Evolutionary conservation across 53 echinoderm and acorn worm genomes (phyloP), one percentile per base, ranked within the genome.

Genomic region (Mesocentrotus franciscanus): DNA sequence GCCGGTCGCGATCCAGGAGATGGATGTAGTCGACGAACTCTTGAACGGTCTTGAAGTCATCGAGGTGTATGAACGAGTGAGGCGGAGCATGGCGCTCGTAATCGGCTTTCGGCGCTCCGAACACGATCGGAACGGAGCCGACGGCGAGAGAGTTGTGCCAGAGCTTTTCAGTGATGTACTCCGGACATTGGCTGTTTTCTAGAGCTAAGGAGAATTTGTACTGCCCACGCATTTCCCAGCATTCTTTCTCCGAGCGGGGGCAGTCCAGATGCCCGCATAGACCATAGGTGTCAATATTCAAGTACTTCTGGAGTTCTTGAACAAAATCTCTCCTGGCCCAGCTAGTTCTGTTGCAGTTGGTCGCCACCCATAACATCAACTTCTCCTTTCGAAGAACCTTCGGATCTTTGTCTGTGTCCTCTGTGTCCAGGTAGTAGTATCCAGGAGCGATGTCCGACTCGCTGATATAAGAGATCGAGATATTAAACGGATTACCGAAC

Each of bases 141-240:
- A 74, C 20, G 0, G 14, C 9, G 3, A 96, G 76, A 15, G 94
- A 36, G 60, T 87, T 96, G 1, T 11, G 0, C 96, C 96, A 96
- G 89, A 96, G 75, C 71, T 85, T 96, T 32, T 96, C 94, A 4
- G 96, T 94, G 8, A 96, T 96, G 61, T 94, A 96, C 4, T 96
- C 96, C 13, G 36, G 61, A 89, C 96, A 96, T 60, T 89, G 92
- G 34, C 61, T 93, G 94, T 93, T 96, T 70, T 96, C 96, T 20
- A 96, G 22, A 0, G 96, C 96, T 1, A 96, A 90, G 24, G 72
- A 8, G 33, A 96, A 96, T 39, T 96, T 96, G 61, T 87, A 93
- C 26, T 35, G 27, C 36, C 92, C 76, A 83, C 81, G n/a, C 62
- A 95, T 35, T 22, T 96, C 95, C 56, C 89, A 90, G 64, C 96